Evolutionary conservation across 2,797 vertebrate species (phyloP).

Genomic region (Naso thynnoides): DNA sequence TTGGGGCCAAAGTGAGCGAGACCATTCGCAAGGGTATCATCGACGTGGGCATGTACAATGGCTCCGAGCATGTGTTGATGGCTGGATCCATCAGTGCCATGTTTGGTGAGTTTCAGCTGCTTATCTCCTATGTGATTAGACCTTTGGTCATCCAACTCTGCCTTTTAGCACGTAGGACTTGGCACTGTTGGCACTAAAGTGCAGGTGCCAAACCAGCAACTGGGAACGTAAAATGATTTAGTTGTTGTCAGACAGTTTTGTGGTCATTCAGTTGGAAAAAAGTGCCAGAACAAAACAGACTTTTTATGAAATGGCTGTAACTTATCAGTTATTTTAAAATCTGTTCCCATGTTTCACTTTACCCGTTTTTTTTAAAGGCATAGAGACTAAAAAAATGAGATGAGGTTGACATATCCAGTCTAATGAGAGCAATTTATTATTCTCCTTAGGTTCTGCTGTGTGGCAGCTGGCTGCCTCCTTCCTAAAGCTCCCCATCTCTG

Average conservation of each 20-base stretch:
- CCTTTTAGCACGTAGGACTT: not conserved
- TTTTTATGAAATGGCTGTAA: too few relatives aligned
- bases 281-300: not conserved
- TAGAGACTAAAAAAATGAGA: not conserved
- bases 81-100: slow-evolving; percentile 97
- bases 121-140: slow-evolving; percentile 20
- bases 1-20: slow-evolving; percentile 97
- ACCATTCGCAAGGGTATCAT: slow-evolving; percentile 97
- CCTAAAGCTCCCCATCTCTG: slow-evolving; percentile 97
- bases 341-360: not conserved
- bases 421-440: slow-evolving; percentile 25
- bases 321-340: too few relatives aligned
- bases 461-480: slow-evolving; percentile 98
- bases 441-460: slow-evolving; percentile 91
- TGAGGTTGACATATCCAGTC: not conserved
- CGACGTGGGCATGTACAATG: slow-evolving; percentile 90
- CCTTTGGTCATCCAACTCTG: not conserved
- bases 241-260: not conserved
- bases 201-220: not conserved
- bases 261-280: not conserved
- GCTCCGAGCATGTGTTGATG: slow-evolving; percentile 86
- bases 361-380: too few relatives aligned
- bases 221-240: not conserved
- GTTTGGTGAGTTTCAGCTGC: slow-evolving; percentile 88
- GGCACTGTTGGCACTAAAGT: not conserved